Evolutionary conservation across 37 sponge, comb jelly and placozoan species (phyloP).

Genomic region (Halichondria panicea): DNA sequence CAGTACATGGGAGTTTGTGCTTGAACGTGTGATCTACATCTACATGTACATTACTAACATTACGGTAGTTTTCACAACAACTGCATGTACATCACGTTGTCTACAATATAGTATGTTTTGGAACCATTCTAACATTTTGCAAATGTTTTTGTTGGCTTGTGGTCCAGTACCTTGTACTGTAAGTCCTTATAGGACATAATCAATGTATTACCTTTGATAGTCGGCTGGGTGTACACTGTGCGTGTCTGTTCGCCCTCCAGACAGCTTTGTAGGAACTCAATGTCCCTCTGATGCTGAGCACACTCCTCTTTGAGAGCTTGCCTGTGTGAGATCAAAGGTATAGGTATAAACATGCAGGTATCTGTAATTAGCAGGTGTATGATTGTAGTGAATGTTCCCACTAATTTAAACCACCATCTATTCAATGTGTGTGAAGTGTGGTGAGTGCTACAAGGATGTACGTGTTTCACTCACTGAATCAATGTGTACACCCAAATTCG

Average conservation of each 20-base stretch:
- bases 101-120: too few species aligned
- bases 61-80: too few species aligned
- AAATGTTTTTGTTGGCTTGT: too few species aligned
- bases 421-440: background rate
- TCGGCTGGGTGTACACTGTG: too few species aligned
- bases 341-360: background rate
- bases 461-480: background rate
- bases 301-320: slow-evolving; percentile 47
- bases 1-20: too few species aligned
- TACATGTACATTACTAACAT: too few species aligned
- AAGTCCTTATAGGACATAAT: too few species aligned
- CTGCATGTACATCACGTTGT: too few species aligned
- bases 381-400: background rate
- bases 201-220: slow-evolving; percentile 37
- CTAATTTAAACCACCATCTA: background rate
- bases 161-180: too few species aligned
- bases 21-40: too few species aligned
- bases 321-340: slow-evolving; percentile 3
- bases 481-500: background rate
- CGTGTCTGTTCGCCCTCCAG: slow-evolving; percentile 15
- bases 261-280: slow-evolving; percentile 49
- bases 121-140: too few species aligned
- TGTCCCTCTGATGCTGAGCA: slow-evolving; percentile 16
- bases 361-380: too few species aligned
- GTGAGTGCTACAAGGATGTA: background rate